These are phyloP conservation scores for Pogonocichla stellata DNA, from an alignment of 2,113 vertebrate genomes.

Conservation along the genomic window DNA sequence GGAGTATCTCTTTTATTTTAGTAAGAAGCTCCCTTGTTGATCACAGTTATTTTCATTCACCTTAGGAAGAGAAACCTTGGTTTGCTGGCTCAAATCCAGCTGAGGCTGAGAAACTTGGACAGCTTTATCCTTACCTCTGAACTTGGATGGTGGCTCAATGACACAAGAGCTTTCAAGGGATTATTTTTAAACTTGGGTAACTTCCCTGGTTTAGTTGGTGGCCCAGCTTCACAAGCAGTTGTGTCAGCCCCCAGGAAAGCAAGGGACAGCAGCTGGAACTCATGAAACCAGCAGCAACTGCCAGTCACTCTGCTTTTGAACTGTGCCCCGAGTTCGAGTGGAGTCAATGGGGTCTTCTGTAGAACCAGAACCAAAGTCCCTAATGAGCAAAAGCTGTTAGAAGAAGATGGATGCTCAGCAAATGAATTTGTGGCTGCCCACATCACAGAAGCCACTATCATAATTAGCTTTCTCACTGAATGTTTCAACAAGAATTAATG, in stretches of 20 bases:
- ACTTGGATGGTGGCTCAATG: not conserved
- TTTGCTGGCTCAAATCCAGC: not conserved
- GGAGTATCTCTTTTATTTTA: not conserved
- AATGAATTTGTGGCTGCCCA: constrained; percentile 34
- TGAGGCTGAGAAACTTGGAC: not conserved
- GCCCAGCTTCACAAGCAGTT: not conserved
- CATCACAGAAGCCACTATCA: constrained; percentile 38
- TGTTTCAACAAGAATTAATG: constrained; percentile 20
- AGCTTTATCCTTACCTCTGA: not conserved
- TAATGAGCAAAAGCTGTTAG: constrained; percentile 12
- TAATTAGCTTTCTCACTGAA: not conserved
- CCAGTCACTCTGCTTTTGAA: not conserved
- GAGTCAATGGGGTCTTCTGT: not conserved
- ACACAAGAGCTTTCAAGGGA: not conserved
- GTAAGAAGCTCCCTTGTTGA: not conserved
- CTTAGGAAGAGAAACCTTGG: not conserved
- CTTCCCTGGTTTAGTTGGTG: not conserved
- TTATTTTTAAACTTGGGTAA: not conserved
- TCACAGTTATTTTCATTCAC: not conserved
- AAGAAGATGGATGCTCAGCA: constrained; percentile 26
- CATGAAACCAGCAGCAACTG: not conserved
- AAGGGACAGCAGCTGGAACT: not conserved
- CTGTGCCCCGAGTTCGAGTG: not conserved
- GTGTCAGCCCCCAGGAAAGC: not conserved
- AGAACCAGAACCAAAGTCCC: not conserved